These are phyloP conservation scores for Pangasius sanitwongsei DNA, from an alignment of 2,797 vertebrate species.

Conservation along the genomic window DNA sequence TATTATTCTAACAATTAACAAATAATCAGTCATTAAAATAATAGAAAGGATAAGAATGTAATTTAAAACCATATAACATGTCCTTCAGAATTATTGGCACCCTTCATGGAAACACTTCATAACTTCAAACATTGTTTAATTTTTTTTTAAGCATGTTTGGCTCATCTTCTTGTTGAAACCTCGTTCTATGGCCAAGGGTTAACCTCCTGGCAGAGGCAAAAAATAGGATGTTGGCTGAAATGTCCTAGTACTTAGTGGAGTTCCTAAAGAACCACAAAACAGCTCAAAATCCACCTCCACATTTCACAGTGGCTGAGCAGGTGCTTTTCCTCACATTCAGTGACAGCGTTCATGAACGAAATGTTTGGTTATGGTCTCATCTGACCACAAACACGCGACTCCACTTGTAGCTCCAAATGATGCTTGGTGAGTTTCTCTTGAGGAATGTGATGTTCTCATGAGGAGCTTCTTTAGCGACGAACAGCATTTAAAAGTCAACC, in stretches of 20 bases:
- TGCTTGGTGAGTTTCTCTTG: neutral
- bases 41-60: neutral
- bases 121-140: neutral
- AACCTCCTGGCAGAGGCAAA: neutral
- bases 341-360: neutral
- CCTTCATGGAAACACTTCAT: neutral
- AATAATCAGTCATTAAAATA: neutral
- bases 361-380: neutral
- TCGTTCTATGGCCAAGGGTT: neutral
- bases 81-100: neutral
- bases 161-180: neutral
- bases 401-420: neutral
- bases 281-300: neutral
- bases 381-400: neutral
- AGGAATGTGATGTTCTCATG: neutral
- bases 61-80: neutral
- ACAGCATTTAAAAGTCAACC: neutral
- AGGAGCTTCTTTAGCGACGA: neutral
- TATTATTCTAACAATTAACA: neutral
- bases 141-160: neutral
- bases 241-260: neutral
- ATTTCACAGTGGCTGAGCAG: neutral
- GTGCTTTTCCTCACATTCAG: neutral
- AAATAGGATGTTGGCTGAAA: neutral
- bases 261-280: neutral